These are phyloP conservation scores for Argynnis bischoffii DNA, from an alignment of 2,888 invertebrate genomes.

Conservation along the genomic window DNA sequence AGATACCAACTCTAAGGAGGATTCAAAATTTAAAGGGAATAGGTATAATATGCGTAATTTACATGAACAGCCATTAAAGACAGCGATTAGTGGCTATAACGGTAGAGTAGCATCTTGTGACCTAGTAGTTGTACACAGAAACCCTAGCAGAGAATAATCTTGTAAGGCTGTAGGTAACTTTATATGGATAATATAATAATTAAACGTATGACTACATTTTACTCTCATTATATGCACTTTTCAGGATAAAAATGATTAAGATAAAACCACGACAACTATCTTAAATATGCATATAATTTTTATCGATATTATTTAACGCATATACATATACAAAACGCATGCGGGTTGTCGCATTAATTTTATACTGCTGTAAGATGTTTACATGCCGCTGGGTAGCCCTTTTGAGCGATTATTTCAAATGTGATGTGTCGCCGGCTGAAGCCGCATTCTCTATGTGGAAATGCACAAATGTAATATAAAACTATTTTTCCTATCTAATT, in stretches of 20 bases:
- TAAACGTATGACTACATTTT: not conserved
- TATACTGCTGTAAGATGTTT: too few relatives aligned
- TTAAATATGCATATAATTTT: too few relatives aligned
- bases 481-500: too few relatives aligned
- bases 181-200: slow-evolving; percentile 13
- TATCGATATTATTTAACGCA: too few relatives aligned
- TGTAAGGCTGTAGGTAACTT: slow-evolving; percentile 2
- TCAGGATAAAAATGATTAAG: not conserved
- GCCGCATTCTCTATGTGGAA: too few relatives aligned
- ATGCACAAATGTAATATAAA: too few relatives aligned
- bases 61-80: slow-evolving; percentile 7
- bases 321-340: too few relatives aligned
- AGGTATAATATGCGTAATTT: slow-evolving; percentile 8
- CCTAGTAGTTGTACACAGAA: slow-evolving; percentile 9
- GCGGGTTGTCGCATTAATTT: too few relatives aligned
- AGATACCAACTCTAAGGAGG: not conserved
- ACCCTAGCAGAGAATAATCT: slow-evolving; percentile 9
- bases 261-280: not conserved
- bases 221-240: not conserved
- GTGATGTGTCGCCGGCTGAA: too few relatives aligned
- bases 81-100: slow-evolving; percentile 9
- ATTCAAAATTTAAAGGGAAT: not conserved
- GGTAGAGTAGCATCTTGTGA: slow-evolving; percentile 7
- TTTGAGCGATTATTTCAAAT: too few relatives aligned
- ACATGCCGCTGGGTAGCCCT: too few relatives aligned